These are phyloP conservation scores for Cordylochernes scorpioides DNA, from an alignment of 2,888 invertebrate species.

Conservation along the genomic window DNA sequence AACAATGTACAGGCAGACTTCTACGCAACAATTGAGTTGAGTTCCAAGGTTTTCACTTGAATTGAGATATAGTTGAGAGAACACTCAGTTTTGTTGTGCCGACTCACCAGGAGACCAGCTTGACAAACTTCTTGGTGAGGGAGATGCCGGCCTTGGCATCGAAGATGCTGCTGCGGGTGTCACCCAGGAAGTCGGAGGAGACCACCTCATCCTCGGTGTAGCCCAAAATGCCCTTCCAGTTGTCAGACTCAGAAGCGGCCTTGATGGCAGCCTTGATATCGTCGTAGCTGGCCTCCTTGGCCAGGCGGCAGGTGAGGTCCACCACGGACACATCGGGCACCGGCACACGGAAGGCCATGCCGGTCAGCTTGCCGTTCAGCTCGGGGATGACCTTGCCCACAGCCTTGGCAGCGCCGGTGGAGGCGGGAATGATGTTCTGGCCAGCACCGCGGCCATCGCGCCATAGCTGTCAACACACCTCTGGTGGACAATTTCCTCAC, in stretches of 20 bases:
- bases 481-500: too few species aligned
- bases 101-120: constrained; percentile 74
- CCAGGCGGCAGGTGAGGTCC: constrained; percentile 50
- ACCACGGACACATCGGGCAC: constrained; percentile 92
- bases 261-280: constrained; percentile 28
- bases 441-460: constrained; percentile 93
- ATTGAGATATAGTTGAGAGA: too few species aligned
- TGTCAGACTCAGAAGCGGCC: constrained; percentile 24
- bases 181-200: constrained; percentile 79
- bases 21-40: too few species aligned
- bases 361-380: constrained; percentile 80
- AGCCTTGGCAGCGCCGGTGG: constrained; percentile 96
- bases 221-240: constrained; percentile 28
- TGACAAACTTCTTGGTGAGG: constrained; percentile 79
- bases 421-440: constrained; percentile 80
- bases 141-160: constrained; percentile 88
- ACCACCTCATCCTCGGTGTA: constrained; percentile 44
- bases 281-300: constrained; percentile 26
- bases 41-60: too few species aligned
- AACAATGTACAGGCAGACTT: too few species aligned
- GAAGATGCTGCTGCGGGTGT: constrained; percentile 72
- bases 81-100: too few species aligned
- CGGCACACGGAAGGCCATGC: constrained; percentile 99
- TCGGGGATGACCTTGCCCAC: constrained; percentile 96
- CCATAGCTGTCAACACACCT: constrained; percentile 43